Base-by-base conservation (phyloP, 2,113 vertebrate genomes). In the Cyprinodon brontotheroides region DNA sequence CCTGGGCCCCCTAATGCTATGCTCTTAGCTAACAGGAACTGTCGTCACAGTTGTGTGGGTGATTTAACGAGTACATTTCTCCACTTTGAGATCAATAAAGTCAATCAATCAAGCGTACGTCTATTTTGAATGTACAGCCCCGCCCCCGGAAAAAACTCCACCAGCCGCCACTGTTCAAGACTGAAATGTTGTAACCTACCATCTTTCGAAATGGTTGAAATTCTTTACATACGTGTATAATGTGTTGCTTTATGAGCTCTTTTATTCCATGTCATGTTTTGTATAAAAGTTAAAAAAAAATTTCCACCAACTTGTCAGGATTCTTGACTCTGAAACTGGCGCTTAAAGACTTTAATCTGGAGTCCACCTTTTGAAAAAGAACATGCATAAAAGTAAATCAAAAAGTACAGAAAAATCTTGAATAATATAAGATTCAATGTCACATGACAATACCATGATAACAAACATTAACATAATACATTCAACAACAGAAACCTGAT, bases 241-340 rank as follows among this genome's bases (percentile, higher is more conserved):
- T n/a, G 20, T 57, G 50, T n/a, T 57, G 17, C 50, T 57, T 57
- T 57, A 20, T 57, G 50, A 57, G 17, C 20, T 57, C 4, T 20
- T 57, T 57, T 57, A 57, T 4, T 2, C 6, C n/a, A 57, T 3
- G 20, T 57, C 20, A n/a, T n/a, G 17, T 57, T 57, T 57, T 57
- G 6, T n/a, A 57, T 57, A 9, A 9, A 2, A 57, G 9, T n/a
- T n/a, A n/a, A 38, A 48, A 38, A 38, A 60, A 22, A 11, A 5
- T n/a, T 38, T 74, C 82, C 60, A 95, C 97, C 90, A 96, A 98
- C 97, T 95, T 97, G 93, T 98, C 97, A 88, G 96, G 97, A 89
- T 96, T 98, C 93, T 97, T 98, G 90, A 98, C 96, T 94, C 97
- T 94, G 90, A 97, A 97, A 86, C 94, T 97, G 89, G 97, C 97